phyloP scores from a whole-genome alignment of 1,140 invertebrate species.

The Anadara kagoshimensis region DNA sequence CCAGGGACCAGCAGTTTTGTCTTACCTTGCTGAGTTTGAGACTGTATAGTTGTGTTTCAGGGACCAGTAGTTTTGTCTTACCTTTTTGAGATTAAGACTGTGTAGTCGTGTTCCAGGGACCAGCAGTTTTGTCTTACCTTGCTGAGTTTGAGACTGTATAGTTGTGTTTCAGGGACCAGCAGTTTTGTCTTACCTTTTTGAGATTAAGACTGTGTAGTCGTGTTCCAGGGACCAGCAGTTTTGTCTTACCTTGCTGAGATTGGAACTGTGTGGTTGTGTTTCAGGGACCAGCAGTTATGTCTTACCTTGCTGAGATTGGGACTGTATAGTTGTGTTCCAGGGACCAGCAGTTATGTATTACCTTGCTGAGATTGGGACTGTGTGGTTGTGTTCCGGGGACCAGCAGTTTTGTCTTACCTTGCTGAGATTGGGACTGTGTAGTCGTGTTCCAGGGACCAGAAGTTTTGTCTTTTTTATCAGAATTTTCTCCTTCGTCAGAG shows the following conservation, averaged over 20 bases:
- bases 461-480: slow-evolving; percentile 36
- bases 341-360: too few relatives aligned
- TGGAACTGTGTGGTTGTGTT: slow-evolving; percentile 2
- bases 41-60: neutral
- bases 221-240: too few relatives aligned
- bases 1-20: neutral
- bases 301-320: slow-evolving; percentile 1
- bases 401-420: neutral
- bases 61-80: neutral
- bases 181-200: too few relatives aligned
- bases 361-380: neutral
- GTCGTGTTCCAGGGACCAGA: slow-evolving; percentile 51
- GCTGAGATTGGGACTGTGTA: neutral
- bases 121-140: slow-evolving; percentile 29
- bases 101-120: slow-evolving; percentile 47
- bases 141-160: too few relatives aligned
- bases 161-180: too few relatives aligned
- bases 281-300: neutral
- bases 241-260: neutral
- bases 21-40: neutral
- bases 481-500: slow-evolving; percentile 44
- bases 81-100: neutral
- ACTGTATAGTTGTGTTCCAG: neutral
- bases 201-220: too few relatives aligned
- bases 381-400: neutral